Evolutionary conservation across 2,888 invertebrate genomes (phyloP), one percentile per base, ranked within the genome.

Genomic region (Nomada ferruginata): DNA sequence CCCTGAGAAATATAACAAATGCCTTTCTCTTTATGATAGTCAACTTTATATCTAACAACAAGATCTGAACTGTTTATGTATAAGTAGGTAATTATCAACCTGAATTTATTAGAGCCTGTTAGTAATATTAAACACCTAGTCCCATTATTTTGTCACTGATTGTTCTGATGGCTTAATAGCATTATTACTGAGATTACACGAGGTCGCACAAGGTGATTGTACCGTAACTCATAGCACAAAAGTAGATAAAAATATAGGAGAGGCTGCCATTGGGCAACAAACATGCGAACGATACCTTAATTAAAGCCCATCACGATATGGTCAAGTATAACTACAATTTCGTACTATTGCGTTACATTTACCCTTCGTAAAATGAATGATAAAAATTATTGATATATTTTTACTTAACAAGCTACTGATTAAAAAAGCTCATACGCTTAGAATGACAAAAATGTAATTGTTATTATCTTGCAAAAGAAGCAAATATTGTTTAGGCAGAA

Each of bases 151-250:
- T 53, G 52, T 29, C 63, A 61, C 44, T 7, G 68, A 68, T 63
- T 57, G 44, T 15, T 23, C 64, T 36, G 44, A 52, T 47, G 44
- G 15, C 44, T 64, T 64, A 70, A 74, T 69, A 69, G 47, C 57
- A 52, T n/a, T n/a, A 20, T 55, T 72, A 26, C n/a, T 23, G 23
- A 53, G 61, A 69, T 69, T 69, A 74, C 69, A 74, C 69, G 59
- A 74, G 64, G 69, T 69, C 59, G 47, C 42, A 11, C 53, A 23
- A 78, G 47, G 44, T 36, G 36, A 52, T 29, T 0, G n/a, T 11
- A 61, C 29, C 26, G 42, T 66, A 29, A 79, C 64, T 64, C 53
- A 74, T 64, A 52, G 20, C 47, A 20, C 15, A 9, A n/a, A 18
- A n/a, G 20, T 44, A 60, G 69, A 73, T 73, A 78, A 63, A 61